Evolutionary conservation across 2,888 invertebrate species (phyloP).

Genomic region (Drosophila hawaiiensis): DNA sequence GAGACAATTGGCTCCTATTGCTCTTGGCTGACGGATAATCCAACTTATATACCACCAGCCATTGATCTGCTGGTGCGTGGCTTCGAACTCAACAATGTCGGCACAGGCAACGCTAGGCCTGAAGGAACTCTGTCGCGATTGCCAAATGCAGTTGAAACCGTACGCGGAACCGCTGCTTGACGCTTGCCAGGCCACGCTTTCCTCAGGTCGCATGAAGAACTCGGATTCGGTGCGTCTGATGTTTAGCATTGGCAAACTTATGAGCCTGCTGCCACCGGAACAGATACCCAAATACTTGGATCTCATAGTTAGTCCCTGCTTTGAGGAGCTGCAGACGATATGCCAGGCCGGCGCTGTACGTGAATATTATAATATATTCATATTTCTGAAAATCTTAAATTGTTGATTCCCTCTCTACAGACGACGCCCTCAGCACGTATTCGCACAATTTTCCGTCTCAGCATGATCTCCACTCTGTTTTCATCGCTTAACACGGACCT

Average conservation of each 20-base stretch:
- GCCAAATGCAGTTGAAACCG: constrained; percentile 90
- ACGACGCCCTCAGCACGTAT: constrained; percentile 74
- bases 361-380: neutral
- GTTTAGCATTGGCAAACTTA: constrained; percentile 90
- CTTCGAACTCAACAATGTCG: constrained; percentile 89
- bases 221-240: constrained; percentile 91
- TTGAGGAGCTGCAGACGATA: constrained; percentile 88
- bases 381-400: neutral
- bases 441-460: constrained; percentile 88
- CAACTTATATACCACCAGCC: constrained; percentile 88
- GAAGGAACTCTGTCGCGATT: constrained; percentile 94
- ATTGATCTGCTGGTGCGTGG: constrained; percentile 90
- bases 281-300: constrained; percentile 90
- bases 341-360: constrained; percentile 86
- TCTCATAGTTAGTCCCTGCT: constrained; percentile 89
- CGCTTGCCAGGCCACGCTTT: constrained; percentile 88
- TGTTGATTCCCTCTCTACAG: constrained; percentile 27
- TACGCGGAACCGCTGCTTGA: constrained; percentile 91
- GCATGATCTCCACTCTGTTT: constrained; percentile 89
- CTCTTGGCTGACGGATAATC: constrained; percentile 92
- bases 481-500: constrained; percentile 87
- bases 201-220: constrained; percentile 87
- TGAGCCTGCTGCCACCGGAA: constrained; percentile 88
- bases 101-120: constrained; percentile 94
- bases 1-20: constrained; percentile 94